Evolutionary conservation across 2,113 vertebrate species (phyloP), one percentile per base, ranked within the genome.

Genomic region (Gopherus flavomarginatus): DNA sequence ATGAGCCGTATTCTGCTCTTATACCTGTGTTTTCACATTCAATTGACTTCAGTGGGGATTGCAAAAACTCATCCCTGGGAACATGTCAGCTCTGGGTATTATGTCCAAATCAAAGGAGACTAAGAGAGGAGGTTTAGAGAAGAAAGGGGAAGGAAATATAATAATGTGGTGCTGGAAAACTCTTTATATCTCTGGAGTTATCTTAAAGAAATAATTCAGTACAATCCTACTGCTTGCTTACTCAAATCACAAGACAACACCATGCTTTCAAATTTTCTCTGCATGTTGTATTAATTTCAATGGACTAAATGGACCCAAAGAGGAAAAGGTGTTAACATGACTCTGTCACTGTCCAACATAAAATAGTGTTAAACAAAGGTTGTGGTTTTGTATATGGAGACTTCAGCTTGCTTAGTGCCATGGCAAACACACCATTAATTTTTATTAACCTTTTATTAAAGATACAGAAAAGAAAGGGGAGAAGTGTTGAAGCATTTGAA

Each of bases 241-340:
- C 93, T 96, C 95, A 93, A 69, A 42, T 83, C 85, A 92, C 90
- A 91, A 88, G 8, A 5, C 87, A 96, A 31, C 89, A 22, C 56
- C 2, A 2, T 5, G 57, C 53, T 96, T 81, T 81, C 50, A 95
- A 95, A 83, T 38, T 59, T 95, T 96, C 95, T 88, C 80, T 85
- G 95, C 86, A 92, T 93, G 93, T 2, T 38, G 9, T 38, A 72
- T 72, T 72, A n/a, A 72, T 72, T 72, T 72, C 65, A 72, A 72
- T 72, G 65, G 5, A 72, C 31, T 17, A n/a, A 65, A 65, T 65
- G 31, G 31, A 35, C n/a, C 14, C 35, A 19, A 72, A 72, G 17
- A 72, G n/a, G n/a, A n/a, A 38, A 72, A 72, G 35, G 35, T 21
- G n/a, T 72, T 72, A 72, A 72, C 19, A 72, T 19, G 17, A 72